Percentiles rank a stretch among this genome's conserved stretches.
Evolutionary conservation across 2,113 vertebrate genomes (phyloP).

Genomic region (Diadophis punctatus): DNA sequence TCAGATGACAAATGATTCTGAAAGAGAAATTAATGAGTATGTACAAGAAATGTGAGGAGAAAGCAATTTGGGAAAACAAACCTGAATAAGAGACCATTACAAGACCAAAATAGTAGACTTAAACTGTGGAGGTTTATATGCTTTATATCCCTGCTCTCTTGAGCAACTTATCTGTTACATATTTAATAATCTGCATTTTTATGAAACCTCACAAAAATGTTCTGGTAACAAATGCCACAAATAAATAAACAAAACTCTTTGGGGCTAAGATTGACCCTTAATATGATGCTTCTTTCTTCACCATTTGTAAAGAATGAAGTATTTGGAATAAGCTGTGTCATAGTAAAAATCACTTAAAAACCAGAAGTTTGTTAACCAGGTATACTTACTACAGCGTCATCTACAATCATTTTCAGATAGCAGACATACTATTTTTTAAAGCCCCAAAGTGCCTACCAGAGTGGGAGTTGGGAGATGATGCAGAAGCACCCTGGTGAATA

Average conservation of each 20-base stretch:
- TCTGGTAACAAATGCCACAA: neutral
- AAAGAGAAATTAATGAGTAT: neutral
- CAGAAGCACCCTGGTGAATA: neutral
- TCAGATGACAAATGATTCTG: neutral
- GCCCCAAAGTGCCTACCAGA: neutral
- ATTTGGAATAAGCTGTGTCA: neutral
- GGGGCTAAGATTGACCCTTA: neutral
- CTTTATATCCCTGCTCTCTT: neutral
- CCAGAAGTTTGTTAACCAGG: neutral
- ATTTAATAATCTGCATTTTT: neutral
- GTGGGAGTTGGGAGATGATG: neutral
- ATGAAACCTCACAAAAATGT: neutral
- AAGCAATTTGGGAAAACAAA: neutral
- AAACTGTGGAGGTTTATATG: neutral
- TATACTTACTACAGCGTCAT: neutral
- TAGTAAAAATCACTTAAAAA: neutral
- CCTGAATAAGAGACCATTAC: neutral
- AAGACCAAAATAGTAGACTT: neutral
- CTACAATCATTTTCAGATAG: neutral
- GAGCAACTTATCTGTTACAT: neutral
- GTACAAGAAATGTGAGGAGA: neutral
- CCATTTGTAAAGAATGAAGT: neutral
- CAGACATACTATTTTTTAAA: neutral
- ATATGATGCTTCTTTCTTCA: neutral
- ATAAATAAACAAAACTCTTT: neutral